Conservation (phyloP, 53 echinoderm and acorn worm genomes). For the Stichopus horrens region DNA sequence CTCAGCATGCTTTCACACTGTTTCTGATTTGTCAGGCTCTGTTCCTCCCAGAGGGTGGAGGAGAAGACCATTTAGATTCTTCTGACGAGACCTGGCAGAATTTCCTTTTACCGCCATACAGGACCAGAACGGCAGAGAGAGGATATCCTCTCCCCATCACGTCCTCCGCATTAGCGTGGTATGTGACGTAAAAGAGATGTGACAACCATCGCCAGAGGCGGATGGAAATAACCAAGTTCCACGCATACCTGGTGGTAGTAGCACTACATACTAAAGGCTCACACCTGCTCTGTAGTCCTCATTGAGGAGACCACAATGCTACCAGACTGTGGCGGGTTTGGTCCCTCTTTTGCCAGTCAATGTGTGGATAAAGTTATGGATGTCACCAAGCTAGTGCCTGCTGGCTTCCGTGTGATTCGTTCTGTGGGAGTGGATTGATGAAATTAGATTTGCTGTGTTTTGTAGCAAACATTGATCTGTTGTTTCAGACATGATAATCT, state of each 20-base stretch:
- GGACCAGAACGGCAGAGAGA: neutral
- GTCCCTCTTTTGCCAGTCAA: neutral
- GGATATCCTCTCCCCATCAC: neutral
- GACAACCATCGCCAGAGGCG: slow-evolving; percentile 14
- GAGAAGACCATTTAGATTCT: neutral
- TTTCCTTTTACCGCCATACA: neutral
- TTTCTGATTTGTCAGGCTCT: neutral
- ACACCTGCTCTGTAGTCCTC: slow-evolving; percentile 19
- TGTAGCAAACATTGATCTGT: slow-evolving; percentile 3
- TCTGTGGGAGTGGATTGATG: neutral
- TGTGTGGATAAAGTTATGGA: neutral
- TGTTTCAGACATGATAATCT: neutral
- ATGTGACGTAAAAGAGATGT: slow-evolving; percentile 9
- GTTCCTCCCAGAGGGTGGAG: neutral
- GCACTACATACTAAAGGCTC: neutral
- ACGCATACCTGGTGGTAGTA: slow-evolving; percentile 13
- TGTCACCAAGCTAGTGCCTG: neutral
- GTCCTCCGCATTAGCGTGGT: slow-evolving; percentile 20
- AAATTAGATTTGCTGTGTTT: neutral
- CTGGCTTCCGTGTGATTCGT: neutral
- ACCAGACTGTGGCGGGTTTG: neutral
- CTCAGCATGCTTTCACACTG: slow-evolving; percentile 13
- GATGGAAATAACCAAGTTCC: slow-evolving; percentile 18
- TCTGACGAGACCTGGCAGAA: neutral
- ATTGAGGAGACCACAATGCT: neutral